Conservation (phyloP, 2,113 vertebrate species). For the Nyctereutes procyonoides region DNA sequence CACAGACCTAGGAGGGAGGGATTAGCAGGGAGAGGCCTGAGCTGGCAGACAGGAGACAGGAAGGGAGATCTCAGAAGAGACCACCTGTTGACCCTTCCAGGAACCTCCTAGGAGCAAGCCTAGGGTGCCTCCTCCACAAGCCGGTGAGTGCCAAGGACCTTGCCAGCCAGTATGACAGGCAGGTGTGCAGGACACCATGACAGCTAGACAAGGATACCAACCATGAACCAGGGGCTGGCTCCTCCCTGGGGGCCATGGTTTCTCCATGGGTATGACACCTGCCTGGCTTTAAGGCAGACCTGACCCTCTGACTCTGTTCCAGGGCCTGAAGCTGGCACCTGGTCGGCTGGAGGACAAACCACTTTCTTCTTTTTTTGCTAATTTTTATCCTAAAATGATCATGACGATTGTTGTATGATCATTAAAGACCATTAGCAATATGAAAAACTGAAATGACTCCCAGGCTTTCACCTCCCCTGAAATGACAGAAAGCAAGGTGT, state of each 20-base stretch:
- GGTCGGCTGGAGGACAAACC: background rate
- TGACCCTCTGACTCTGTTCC: background rate
- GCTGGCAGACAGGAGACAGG: background rate
- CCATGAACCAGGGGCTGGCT: background rate
- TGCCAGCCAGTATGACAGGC: accelerated
- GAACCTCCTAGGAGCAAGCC: background rate
- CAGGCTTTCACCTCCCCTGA: background rate
- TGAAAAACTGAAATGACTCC: background rate
- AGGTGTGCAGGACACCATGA: no score
- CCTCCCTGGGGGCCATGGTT: accelerated
- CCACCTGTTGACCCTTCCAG: background rate
- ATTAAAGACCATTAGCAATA: background rate
- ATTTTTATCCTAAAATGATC: background rate
- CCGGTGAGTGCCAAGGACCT: background rate
- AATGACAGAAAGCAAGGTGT: background rate
- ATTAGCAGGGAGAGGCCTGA: background rate
- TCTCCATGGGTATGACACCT: background rate
- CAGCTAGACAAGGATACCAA: background rate
- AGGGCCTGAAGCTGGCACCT: background rate
- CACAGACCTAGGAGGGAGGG: background rate
- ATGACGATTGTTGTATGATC: background rate
- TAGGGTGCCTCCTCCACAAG: background rate
- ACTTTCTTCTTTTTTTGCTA: background rate
- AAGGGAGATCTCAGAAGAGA: background rate
- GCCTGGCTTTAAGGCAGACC: background rate